Conservation (phyloP, 2,888 invertebrate species). For the Perdita meconis region DNA sequence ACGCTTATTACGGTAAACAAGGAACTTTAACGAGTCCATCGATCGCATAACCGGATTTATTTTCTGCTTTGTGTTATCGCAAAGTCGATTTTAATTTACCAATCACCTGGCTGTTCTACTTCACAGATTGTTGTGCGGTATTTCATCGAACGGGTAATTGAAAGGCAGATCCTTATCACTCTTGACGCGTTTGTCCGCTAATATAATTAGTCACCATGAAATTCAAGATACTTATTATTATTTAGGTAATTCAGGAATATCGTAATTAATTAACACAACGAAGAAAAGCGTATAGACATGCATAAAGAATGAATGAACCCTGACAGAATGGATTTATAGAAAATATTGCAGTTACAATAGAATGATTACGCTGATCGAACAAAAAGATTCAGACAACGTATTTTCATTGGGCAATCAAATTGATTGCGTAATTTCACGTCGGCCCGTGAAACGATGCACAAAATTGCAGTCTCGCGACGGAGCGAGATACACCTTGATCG, state of each 20-base stretch:
- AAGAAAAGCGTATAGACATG: no score
- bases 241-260: no score
- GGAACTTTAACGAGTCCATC: constrained; percentile 46
- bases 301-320: no score
- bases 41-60: constrained; percentile 38
- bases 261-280: no score
- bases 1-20: constrained; percentile 40
- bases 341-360: neutral
- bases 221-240: no score
- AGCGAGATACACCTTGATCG: constrained; percentile 14
- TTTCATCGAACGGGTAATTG: constrained; percentile 13
- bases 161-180: neutral
- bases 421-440: neutral
- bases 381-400: neutral
- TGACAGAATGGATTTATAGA: no score
- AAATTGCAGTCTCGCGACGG: neutral
- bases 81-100: constrained; percentile 25
- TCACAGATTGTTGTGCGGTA: neutral
- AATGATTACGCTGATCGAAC: neutral
- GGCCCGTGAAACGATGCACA: neutral
- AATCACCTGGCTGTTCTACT: constrained; percentile 13
- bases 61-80: constrained; percentile 13
- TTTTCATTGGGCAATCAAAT: neutral
- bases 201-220: no score
- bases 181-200: no score